A percentile compares a stretch with the other conserved stretches of the same genome.
Conservation (phyloP, 2,888 invertebrate genomes). For the Machimus atricapillus region DNA sequence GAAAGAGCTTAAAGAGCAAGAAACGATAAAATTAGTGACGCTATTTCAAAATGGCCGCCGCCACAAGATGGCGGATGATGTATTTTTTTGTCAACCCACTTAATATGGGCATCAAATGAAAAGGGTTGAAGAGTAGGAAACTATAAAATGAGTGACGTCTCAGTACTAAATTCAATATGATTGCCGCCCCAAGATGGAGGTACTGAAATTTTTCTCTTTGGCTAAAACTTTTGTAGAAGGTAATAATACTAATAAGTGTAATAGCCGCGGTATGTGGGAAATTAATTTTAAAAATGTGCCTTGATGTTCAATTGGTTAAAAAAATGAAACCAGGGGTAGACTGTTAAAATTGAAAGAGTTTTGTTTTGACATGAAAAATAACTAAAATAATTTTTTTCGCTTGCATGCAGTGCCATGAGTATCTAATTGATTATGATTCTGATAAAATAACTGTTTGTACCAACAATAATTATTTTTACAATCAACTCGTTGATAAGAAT, state of each 20-base stretch:
- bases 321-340: neutral
- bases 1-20: no score
- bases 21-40: no score
- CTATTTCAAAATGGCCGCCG: no score
- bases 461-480: slow-evolving; percentile 48
- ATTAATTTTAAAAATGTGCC: neutral
- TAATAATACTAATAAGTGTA: neutral
- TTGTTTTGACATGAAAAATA: neutral
- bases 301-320: neutral
- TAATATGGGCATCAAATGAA: no score
- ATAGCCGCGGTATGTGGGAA: neutral
- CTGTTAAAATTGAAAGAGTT: neutral
- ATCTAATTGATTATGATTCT: slow-evolving; percentile 52
- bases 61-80: no score
- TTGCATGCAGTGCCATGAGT: slow-evolving; percentile 52
- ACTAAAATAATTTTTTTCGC: slow-evolving; percentile 46
- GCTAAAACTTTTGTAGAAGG: neutral
- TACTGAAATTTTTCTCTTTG: neutral
- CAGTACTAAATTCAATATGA: no score
- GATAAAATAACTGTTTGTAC: slow-evolving; percentile 51
- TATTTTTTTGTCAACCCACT: no score
- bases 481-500: slow-evolving; percentile 36
- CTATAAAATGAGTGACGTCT: no score
- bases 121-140: no score
- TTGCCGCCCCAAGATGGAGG: no score